Base-by-base conservation (phyloP, 2,113 vertebrate species). In the Petrocephalus zakoni region DNA sequence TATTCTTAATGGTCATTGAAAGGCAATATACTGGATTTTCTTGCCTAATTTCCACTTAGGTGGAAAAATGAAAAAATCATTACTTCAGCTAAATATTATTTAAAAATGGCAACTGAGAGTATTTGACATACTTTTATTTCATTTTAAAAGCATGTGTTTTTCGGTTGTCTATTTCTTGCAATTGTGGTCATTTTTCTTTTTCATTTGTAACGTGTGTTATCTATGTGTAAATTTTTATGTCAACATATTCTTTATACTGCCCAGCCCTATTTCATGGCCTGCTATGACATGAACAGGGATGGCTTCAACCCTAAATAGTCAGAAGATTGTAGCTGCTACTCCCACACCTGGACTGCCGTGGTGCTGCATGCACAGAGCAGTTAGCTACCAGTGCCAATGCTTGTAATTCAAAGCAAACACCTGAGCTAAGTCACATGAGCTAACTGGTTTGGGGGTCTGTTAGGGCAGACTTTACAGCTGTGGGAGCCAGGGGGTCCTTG, bases 381-480 rank as follows among this genome's bases (percentile, higher is more conserved):
- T 83, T 83, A 83, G 47, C 81, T 5, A 11, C 46, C 34, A 83
- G 37, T 83, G 81, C 46, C 81, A 25, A 10, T 42, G 21, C 81
- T 25, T 29, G 5, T 46, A 47, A 46, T 11, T 64, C 5, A 42
- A 64, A 64, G 10, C 10, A 58, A 46, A 34, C 34, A n/a, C 17
- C n/a, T n/a, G n/a, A n/a, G n/a, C n/a, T n/a, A n/a, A n/a, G n/a
- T 90, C 93, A 90, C 90, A 90, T 56, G 56, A 81, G 42, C 75
- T 19, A 19, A 9, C 34, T 37, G 34, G 75, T 46, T 15, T n/a
- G 78, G 37, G 42, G 78, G 42, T 7, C 78, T 21, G 78, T 82
- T 46, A 94, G 93, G 93, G 93, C 92, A 90, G 89, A 93, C 92
- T 90, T 64, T 92, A 91, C 92, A 91, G 91, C 93, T 92, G 89